Evolutionary conservation across 2,888 invertebrate genomes (phyloP).

Genomic region (Lagria hirta): DNA sequence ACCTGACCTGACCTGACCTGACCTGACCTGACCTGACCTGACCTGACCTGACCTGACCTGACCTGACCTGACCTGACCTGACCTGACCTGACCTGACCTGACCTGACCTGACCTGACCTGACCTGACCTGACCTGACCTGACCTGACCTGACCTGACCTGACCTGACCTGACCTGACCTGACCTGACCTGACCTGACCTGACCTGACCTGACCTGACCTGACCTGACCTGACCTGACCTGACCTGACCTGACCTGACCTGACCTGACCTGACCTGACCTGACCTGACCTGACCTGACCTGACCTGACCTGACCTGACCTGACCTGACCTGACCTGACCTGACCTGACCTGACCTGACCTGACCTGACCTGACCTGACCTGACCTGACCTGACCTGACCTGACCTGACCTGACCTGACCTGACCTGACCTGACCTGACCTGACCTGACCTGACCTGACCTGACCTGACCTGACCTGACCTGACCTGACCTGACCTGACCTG

Average conservation of each 20-base stretch:
- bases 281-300: constrained; percentile 1
- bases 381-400: constrained; percentile 1
- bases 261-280: constrained; percentile 1
- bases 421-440: constrained; percentile 1
- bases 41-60: constrained; percentile 1
- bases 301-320: constrained; percentile 1
- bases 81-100: constrained; percentile 1
- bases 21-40: constrained; percentile 1
- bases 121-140: constrained; percentile 1
- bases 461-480: constrained; percentile 19
- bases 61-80: constrained; percentile 1
- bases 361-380: constrained; percentile 1
- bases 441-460: constrained; percentile 3
- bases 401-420: constrained; percentile 1
- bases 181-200: constrained; percentile 1
- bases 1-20: constrained; percentile 1
- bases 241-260: constrained; percentile 1
- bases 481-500: constrained; percentile 20
- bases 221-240: constrained; percentile 1
- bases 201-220: constrained; percentile 1
- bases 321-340: constrained; percentile 1
- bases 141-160: constrained; percentile 1
- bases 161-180: constrained; percentile 1
- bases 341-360: constrained; percentile 1
- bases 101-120: constrained; percentile 1